Percentiles rank a stretch among this genome's conserved stretches.
phyloP scores from a whole-genome alignment of 1,140 invertebrate species.

The Galleria mellonella region DNA sequence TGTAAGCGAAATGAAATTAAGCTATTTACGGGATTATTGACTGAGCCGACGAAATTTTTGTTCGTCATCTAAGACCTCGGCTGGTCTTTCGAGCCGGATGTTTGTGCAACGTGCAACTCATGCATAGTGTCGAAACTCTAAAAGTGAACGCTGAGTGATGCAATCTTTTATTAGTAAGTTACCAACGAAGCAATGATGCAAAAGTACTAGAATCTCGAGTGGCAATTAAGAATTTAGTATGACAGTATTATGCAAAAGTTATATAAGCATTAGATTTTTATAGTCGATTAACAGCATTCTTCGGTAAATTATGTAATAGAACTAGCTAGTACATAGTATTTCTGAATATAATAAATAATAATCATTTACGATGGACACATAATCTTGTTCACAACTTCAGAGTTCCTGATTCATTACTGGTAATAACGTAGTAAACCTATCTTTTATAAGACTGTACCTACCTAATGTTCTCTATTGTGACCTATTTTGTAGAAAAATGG shows the following conservation, averaged over 20 bases:
- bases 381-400: too few species aligned
- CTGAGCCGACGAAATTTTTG: slow-evolving; percentile 6
- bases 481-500: too few species aligned
- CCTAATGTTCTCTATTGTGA: too few species aligned
- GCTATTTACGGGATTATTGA: not conserved
- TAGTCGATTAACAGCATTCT: not conserved
- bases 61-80: slow-evolving; percentile 13
- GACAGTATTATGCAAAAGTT: slow-evolving; percentile 13
- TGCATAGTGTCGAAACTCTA: slow-evolving; percentile 58
- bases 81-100: slow-evolving; percentile 47
- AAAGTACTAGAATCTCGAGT: slow-evolving; percentile 16
- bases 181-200: slow-evolving; percentile 35
- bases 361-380: too few species aligned
- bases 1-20: slow-evolving; percentile 4
- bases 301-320: not conserved
- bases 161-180: slow-evolving; percentile 63
- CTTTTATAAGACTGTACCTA: too few species aligned
- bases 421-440: too few species aligned
- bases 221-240: slow-evolving; percentile 18
- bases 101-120: slow-evolving; percentile 61
- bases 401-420: too few species aligned
- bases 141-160: slow-evolving; percentile 63
- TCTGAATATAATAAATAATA: too few species aligned
- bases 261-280: slow-evolving; percentile 3
- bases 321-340: too few species aligned